These are phyloP conservation scores for Coendou prehensilis DNA, from an alignment of 2,797 vertebrate genomes.

Conservation along the genomic window DNA sequence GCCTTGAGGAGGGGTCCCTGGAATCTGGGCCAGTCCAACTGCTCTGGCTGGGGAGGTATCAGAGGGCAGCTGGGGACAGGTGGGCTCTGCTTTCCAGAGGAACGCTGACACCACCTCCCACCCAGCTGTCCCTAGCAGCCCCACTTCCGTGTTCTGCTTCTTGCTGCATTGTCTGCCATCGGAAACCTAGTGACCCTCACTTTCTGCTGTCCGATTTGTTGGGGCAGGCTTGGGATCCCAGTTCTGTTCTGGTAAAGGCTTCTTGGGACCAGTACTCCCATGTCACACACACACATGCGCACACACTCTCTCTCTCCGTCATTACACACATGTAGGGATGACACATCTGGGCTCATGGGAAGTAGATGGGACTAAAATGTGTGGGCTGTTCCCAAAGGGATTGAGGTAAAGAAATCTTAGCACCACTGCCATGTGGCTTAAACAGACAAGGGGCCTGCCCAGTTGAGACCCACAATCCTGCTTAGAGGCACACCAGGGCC, in stretches of 20 bases:
- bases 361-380: conserved; percentile 49
- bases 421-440: conserved; percentile 42
- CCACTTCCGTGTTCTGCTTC: conserved; percentile 66
- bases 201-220: conserved; percentile 63
- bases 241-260: conserved; percentile 73
- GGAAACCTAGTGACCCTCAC: conserved; percentile 73
- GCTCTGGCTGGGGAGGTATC: conserved; percentile 38
- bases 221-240: conserved; percentile 64
- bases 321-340: background rate
- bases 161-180: conserved; percentile 64
- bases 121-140: background rate
- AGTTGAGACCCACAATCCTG: conserved; percentile 3
- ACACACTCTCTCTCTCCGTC: background rate
- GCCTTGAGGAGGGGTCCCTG: conserved; percentile 71
- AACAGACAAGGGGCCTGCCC: background rate
- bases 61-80: conserved; percentile 29
- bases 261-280: conserved; percentile 49
- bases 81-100: conserved; percentile 61
- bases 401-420: background rate
- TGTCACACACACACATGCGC: background rate
- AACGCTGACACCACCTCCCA: conserved; percentile 26
- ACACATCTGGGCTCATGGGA: conserved; percentile 46
- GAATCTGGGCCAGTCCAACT: conserved; percentile 70
- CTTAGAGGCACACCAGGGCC: background rate
- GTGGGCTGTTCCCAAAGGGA: conserved; percentile 28